Evolutionary conservation across 2,797 vertebrate species (phyloP), one percentile per base, ranked within the genome.

Genomic region (Allobates femoralis): DNA sequence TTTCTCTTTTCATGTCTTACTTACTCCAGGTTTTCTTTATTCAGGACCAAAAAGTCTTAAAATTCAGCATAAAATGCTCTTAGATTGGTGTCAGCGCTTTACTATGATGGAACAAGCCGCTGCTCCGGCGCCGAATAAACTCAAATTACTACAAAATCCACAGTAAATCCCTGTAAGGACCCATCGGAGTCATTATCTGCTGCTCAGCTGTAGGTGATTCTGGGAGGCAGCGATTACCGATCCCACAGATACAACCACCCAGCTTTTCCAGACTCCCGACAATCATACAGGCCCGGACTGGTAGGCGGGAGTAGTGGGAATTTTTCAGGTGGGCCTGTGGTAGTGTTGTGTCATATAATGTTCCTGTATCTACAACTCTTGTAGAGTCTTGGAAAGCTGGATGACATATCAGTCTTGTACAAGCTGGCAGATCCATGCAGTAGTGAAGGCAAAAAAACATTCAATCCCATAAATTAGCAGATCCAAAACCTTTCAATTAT

Each of bases 1-100:
- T 81, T 66, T 69, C 41, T 50, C n/a, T 81, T 81, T 81, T 80
- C 60, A 80, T 80, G 60, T 51, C 73, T 75, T 51, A 16, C 41
- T 51, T 41, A 71, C 21, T 71, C 34, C 34, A 19, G 3, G 19
- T 71, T 71, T 71, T 71, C 15, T n/a, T 46, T 71, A 71, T 71
- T 71, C 34, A 23, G 21, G 67, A 46, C 19, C 21, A n/a, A 41
- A 71, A 71, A 71, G 67, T 71, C 67, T 23, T 69, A 41, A 71
- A 71, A 46, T 14, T 46, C 21, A 21, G 12, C 41, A 50, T 74
- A 74, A 74, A 74, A 46, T 74, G 11, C 50, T 50, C 41, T 50
- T 50, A 74, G 71, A 18, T 16, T 5, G 10, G 71, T 50, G 71
- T 74, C 71, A 50, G 34, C n/a, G n/a, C 37, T 46, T 73, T 73